These are phyloP conservation scores for Diadumene lineata DNA, from an alignment of 92 coral and sea anemone species.

Conservation along the genomic window DNA sequence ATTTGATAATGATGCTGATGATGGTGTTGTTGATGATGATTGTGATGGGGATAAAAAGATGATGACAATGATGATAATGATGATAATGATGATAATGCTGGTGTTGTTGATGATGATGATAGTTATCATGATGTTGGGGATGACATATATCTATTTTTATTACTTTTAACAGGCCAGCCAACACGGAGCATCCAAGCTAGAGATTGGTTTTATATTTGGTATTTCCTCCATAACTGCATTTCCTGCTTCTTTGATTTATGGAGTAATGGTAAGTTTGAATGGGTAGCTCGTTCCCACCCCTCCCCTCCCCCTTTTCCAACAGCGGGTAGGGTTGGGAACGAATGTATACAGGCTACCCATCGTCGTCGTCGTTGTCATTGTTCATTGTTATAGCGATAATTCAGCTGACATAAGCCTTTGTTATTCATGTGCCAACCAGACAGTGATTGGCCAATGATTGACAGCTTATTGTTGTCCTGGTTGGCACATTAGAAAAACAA, in stretches of 20 bases:
- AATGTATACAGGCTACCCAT: too few relatives aligned
- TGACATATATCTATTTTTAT: too few relatives aligned
- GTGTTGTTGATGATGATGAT: too few relatives aligned
- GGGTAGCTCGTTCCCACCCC: not conserved
- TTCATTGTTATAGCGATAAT: too few relatives aligned
- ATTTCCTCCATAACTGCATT: constrained; percentile 18
- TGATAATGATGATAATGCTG: too few relatives aligned
- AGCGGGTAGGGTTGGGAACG: too few relatives aligned
- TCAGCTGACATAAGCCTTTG: too few relatives aligned
- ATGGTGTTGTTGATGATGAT: not conserved
- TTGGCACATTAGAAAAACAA: too few relatives aligned
- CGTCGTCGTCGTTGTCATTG: too few relatives aligned
- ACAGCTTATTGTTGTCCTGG: constrained; percentile 27
- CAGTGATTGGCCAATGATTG: constrained; percentile 46
- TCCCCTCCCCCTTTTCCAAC: too few relatives aligned
- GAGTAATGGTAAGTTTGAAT: constrained; percentile 13
- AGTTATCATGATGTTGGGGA: too few relatives aligned
- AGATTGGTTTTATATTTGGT: constrained; percentile 24
- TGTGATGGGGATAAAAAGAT: not conserved
- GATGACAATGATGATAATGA: not conserved
- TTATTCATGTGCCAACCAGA: too few relatives aligned
- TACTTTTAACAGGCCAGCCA: constrained; percentile 1
- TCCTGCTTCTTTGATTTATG: constrained; percentile 33
- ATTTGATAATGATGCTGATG: not conserved
- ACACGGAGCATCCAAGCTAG: constrained; percentile 5